A percentile compares a stretch with the other conserved stretches of the same genome.
phyloP scores from a whole-genome alignment of 2,888 invertebrate species.

The Portevinia maculata region DNA sequence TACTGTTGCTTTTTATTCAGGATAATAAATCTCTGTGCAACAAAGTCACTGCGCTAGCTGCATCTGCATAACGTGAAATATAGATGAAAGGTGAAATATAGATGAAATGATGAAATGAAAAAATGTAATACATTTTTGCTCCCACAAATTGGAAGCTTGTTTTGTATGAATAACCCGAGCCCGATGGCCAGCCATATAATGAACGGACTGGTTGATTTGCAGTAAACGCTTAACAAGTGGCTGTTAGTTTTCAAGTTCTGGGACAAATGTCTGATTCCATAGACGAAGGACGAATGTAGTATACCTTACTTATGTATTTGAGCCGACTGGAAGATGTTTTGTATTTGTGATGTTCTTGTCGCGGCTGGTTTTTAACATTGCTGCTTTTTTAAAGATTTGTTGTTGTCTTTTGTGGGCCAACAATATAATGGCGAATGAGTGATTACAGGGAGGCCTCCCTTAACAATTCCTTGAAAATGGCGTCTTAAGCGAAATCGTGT shows the following conservation, averaged over 20 bases:
- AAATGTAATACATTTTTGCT: slow-evolving; percentile 55
- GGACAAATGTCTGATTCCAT: slow-evolving; percentile 39
- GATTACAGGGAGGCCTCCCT: too few relatives aligned
- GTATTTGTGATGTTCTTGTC: slow-evolving; percentile 57
- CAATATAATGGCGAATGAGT: too few relatives aligned
- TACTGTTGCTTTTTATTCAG: not conserved
- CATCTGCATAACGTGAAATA: slow-evolving; percentile 71
- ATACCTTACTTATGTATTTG: not conserved
- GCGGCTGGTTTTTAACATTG: slow-evolving; percentile 62
- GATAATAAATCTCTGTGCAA: slow-evolving; percentile 38
- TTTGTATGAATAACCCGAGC: slow-evolving; percentile 17
- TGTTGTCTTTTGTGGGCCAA: slow-evolving; percentile 49
- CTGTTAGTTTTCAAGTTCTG: slow-evolving; percentile 53
- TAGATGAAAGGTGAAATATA: too few relatives aligned
- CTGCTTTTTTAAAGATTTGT: slow-evolving; percentile 28
- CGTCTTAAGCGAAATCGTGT: too few relatives aligned
- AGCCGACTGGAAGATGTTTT: slow-evolving; percentile 66
- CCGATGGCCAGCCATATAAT: slow-evolving; percentile 56
- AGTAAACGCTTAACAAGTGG: slow-evolving; percentile 59
- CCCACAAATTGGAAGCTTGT: slow-evolving; percentile 69
- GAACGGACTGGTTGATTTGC: slow-evolving; percentile 69
- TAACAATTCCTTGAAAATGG: too few relatives aligned
- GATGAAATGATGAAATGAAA: too few relatives aligned
- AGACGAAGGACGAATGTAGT: not conserved
- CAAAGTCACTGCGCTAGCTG: slow-evolving; percentile 6